These are phyloP conservation scores for Cerastis rubricosa DNA, from an alignment of 2,888 invertebrate genomes.

Conservation along the genomic window DNA sequence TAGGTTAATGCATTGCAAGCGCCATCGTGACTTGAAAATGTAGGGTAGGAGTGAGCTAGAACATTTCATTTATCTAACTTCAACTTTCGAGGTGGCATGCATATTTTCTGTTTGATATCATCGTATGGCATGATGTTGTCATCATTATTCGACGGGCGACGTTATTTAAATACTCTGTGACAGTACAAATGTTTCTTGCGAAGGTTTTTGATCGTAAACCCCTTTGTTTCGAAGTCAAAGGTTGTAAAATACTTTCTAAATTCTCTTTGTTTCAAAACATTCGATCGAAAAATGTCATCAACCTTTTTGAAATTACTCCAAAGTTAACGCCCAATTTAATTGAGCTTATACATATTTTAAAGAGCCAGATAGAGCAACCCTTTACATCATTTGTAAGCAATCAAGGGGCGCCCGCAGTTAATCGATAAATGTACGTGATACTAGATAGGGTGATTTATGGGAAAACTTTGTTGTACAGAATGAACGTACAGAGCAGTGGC, in stretches of 20 bases:
- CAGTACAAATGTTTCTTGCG: not conserved
- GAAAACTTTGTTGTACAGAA: slow-evolving; percentile 71
- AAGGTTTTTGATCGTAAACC: not conserved
- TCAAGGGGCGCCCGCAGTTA: slow-evolving; percentile 28
- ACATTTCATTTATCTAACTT: slow-evolving; percentile 41
- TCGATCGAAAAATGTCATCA: not conserved
- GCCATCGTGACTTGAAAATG: slow-evolving; percentile 21
- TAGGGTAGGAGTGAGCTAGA: slow-evolving; percentile 17
- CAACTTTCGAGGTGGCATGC: slow-evolving; percentile 21
- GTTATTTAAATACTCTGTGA: slow-evolving; percentile 13
- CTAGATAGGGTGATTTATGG: slow-evolving; percentile 52
- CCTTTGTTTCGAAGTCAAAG: not conserved
- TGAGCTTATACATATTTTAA: slow-evolving; percentile 44
- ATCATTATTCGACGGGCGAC: not conserved
- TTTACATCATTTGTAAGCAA: slow-evolving; percentile 48
- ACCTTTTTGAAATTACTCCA: slow-evolving; percentile 10
- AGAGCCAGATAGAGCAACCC: slow-evolving; percentile 35
- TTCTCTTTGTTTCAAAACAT: not conserved
- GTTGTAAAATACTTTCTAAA: not conserved
- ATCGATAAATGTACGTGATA: slow-evolving; percentile 48
- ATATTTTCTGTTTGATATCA: slow-evolving; percentile 42
- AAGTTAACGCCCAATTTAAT: slow-evolving; percentile 28
- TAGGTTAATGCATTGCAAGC: slow-evolving; percentile 48
- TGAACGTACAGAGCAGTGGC: slow-evolving; percentile 1
- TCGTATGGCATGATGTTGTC: slow-evolving; percentile 16